Base-by-base conservation (phyloP, 2,888 invertebrate genomes). In the Thereva nobilitata region DNA sequence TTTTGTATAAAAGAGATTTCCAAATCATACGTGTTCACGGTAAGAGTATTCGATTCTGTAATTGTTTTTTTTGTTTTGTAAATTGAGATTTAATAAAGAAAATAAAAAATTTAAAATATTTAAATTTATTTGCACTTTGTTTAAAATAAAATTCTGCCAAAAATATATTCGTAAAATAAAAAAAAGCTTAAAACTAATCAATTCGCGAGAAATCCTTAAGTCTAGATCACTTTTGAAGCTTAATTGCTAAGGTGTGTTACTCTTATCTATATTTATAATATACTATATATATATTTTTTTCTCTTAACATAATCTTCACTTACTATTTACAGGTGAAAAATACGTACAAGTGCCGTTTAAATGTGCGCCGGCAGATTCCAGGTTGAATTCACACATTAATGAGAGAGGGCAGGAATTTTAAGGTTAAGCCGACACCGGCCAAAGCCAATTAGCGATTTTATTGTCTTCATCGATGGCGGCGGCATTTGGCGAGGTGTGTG, bases 201-300 rank as follows among this genome's bases (percentile, higher is more conserved):
- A 69, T 69, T 69, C 69, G 54, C 69, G 67, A 67, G 41, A 53
- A 59, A 64, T 41, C 52, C 63, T 67, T 64, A 49, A 61, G 47
- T 38, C 69, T 69, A 69, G 61, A 69, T 69, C 69, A 69, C 69
- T 69, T 69, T 69, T 67, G 67, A 55, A 67, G 53, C 67, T 69
- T 69, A 69, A 35, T 35, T 38, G 12, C 5, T 41, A 38, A 4
- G 10, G 9, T 53, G 23, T 23, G 23, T 23, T 23, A 5, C 10
- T 38, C 6, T 38, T 38, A 38, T 37, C 5, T 38, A 37, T 53
- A 37, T 38, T 52, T 52, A 7, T 35, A 12, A 37, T 10, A 10
- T 54, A 38, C 10, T 54, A 40, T 45, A 44, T 8, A 44, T 44
- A 44, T 8, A 44, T 44, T 2, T 23, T 23, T 2, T 23, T 23